phyloP scores from a whole-genome alignment of 1,140 invertebrate genomes.

The Telenomus remus region DNA sequence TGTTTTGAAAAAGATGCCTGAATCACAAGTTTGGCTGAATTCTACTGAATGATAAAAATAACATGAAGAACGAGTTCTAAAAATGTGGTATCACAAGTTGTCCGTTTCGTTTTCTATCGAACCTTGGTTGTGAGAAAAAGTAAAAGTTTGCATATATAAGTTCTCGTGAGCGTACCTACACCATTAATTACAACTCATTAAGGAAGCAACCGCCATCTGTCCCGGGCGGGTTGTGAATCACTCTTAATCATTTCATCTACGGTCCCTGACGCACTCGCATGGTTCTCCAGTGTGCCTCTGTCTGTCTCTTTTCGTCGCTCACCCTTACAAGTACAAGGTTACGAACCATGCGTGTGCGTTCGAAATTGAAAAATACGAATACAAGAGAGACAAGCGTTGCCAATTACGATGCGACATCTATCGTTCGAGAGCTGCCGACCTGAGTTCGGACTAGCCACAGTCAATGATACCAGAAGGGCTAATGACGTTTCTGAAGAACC shows the following conservation, averaged over 20 bases:
- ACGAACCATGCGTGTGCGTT: conserved; percentile 33
- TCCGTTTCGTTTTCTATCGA: conserved; percentile 40
- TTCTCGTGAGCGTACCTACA: conserved; percentile 65
- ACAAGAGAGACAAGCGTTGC: conserved; percentile 54
- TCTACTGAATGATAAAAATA: no score
- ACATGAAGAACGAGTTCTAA: no score
- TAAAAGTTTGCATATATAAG: conserved; percentile 55
- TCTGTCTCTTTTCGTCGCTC: conserved; percentile 19
- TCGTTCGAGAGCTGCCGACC: conserved; percentile 40
- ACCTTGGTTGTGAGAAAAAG: conserved; percentile 61
- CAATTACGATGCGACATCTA: conserved; percentile 58
- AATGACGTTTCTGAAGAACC: conserved; percentile 53
- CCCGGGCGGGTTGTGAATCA: conserved; percentile 72
- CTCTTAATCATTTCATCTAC: conserved; percentile 75
- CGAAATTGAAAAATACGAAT: conserved; percentile 54
- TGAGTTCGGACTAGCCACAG: conserved; percentile 55
- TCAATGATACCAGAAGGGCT: conserved; percentile 49
- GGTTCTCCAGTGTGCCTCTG: conserved; percentile 21
- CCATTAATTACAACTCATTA: conserved; percentile 75
- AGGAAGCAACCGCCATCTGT: conserved; percentile 73
- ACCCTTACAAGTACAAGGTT: conserved; percentile 8
- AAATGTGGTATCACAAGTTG: no score
- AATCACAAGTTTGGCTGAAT: no score
- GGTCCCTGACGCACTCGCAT: conserved; percentile 60
- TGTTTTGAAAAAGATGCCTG: no score